Percentiles rank a stretch among this genome's conserved stretches.
Conservation (phyloP, 2,797 vertebrate species). For the Manis crassicaudata region DNA sequence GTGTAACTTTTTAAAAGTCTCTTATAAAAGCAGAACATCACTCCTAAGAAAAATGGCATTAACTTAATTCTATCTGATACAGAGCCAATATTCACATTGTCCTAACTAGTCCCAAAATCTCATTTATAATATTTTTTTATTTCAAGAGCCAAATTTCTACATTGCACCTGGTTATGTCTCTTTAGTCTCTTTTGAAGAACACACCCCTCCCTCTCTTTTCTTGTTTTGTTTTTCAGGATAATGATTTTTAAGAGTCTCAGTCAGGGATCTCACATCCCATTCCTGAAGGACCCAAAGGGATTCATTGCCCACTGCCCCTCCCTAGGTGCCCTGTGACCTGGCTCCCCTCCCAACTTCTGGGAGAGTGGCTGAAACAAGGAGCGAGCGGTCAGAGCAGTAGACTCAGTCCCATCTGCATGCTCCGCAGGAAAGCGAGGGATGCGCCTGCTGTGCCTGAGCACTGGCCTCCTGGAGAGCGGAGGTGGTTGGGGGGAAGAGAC, state of each 20-base stretch:
- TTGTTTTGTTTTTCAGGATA: not conserved
- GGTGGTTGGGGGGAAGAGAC: not conserved
- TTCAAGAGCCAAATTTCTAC: not conserved
- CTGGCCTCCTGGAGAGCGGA: not conserved
- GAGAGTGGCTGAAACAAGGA: not conserved
- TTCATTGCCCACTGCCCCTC: not conserved
- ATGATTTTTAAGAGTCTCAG: not conserved
- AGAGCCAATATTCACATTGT: not conserved
- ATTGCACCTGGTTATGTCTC: not conserved
- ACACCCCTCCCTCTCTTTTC: not conserved
- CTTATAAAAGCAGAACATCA: not conserved
- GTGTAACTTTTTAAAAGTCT: not conserved
- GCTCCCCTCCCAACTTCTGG: not conserved
- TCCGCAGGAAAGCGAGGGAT: not conserved
- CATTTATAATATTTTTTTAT: not conserved
- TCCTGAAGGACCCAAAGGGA: not conserved
- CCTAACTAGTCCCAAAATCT: not conserved
- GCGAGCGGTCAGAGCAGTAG: not conserved
- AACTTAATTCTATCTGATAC: not conserved
- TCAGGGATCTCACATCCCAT: not conserved
- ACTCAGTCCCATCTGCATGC: not conserved
- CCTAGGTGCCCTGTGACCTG: not conserved
- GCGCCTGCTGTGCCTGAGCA: not conserved
- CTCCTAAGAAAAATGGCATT: not conserved
- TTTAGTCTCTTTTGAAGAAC: not conserved